phyloP scores from a whole-genome alignment of 2,113 vertebrate species.

The Catharus minimus region DNA sequence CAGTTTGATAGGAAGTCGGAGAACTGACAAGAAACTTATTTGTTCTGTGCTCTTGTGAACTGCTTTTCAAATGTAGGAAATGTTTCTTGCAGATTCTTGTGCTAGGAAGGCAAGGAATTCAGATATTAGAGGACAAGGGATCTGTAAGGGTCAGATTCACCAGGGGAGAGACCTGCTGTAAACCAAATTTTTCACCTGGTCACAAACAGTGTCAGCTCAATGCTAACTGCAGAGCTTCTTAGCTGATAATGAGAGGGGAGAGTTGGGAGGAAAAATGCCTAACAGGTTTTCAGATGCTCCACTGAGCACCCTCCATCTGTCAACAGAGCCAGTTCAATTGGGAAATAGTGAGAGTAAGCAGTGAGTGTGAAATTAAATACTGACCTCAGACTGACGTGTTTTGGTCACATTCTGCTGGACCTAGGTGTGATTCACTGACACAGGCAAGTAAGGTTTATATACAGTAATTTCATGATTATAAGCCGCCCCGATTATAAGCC shows the following conservation, averaged over 20 bases:
- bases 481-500: too few relatives aligned
- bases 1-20: neutral
- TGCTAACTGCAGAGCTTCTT: neutral
- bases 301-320: neutral
- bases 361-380: neutral
- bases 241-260: neutral
- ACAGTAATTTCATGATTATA: too few relatives aligned
- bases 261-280: neutral
- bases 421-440: neutral
- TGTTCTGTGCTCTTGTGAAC: neutral
- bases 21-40: neutral
- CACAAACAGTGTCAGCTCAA: neutral
- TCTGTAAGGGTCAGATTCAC: neutral
- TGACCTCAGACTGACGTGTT: neutral
- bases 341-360: neutral
- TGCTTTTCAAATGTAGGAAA: neutral
- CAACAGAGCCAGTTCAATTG: rapidly evolving
- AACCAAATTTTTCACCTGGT: neutral
- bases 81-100: neutral
- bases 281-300: neutral
- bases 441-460: neutral
- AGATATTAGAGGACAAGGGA: neutral
- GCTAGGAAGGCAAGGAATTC: neutral
- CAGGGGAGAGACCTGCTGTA: neutral
- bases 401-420: neutral